A percentile compares a stretch with the other conserved stretches of the same genome.
Evolutionary conservation across 2,113 vertebrate species (phyloP).

Genomic region (Rallus limicola): DNA sequence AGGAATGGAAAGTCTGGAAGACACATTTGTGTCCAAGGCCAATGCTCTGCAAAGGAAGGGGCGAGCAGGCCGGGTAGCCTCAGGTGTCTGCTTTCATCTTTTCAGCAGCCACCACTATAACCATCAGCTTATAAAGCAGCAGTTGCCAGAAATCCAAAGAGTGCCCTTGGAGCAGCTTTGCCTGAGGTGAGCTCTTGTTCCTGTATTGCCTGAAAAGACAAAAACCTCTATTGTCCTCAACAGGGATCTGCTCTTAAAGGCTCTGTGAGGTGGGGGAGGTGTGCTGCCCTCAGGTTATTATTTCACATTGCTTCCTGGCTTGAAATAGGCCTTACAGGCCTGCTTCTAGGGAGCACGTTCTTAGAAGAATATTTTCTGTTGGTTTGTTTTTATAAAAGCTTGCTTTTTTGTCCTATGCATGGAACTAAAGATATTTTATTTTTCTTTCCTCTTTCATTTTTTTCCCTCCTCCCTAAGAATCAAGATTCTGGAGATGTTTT

Average conservation of each 20-base stretch:
- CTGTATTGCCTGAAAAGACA: background rate
- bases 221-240: background rate
- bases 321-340: fast-evolving
- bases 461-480: conserved; percentile 74
- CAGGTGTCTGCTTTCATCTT: conserved; percentile 94
- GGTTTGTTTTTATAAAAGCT: background rate
- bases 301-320: background rate
- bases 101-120: conserved; percentile 94
- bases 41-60: conserved; percentile 93
- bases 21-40: conserved; percentile 91
- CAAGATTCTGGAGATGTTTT: conserved; percentile 94
- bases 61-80: conserved; percentile 92
- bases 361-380: background rate
- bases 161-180: conserved; percentile 96
- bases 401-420: background rate
- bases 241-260: background rate
- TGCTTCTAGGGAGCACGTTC: background rate
- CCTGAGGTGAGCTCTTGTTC: conserved; percentile 80
- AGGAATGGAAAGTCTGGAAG: conserved; percentile 98
- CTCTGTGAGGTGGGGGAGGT: background rate
- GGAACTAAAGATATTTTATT: background rate
- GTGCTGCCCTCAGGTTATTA: background rate
- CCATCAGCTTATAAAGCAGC: conserved; percentile 87
- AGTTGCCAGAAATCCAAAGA: conserved; percentile 96
- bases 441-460: background rate